Conservation (phyloP, 64 coral and sea anemone genomes). For the Astreopora myriophthalma region DNA sequence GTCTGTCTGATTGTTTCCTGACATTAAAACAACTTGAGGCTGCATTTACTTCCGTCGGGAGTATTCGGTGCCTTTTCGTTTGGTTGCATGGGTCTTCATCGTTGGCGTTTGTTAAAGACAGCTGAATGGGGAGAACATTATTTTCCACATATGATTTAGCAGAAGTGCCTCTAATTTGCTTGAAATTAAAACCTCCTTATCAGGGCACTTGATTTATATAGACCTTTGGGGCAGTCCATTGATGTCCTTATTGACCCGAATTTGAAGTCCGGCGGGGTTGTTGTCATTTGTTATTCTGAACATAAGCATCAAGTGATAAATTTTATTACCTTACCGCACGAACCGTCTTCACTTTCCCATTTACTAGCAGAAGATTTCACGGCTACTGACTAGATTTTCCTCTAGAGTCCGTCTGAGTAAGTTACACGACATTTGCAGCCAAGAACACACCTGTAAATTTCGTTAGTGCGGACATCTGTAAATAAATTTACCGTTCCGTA, state of each 20-base stretch:
- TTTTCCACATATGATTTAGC: neutral
- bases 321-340: neutral
- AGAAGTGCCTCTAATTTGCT: neutral
- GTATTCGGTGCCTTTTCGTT: neutral
- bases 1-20: neutral
- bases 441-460: neutral
- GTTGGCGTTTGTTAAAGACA: neutral
- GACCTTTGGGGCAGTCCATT: neutral
- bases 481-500: neutral
- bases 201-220: neutral
- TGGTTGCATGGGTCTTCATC: neutral
- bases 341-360: neutral
- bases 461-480: neutral
- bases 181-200: slow-evolving; percentile 6
- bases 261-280: neutral
- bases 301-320: neutral
- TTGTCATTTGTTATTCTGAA: neutral
- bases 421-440: too few relatives aligned
- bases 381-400: neutral
- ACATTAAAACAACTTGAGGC: neutral
- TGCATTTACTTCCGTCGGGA: neutral
- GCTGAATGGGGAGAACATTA: neutral
- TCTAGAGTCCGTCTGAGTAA: neutral
- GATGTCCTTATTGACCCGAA: neutral
- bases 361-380: neutral